A percentile compares a stretch with the other conserved stretches of the same genome.
Evolutionary conservation across 2,888 invertebrate species (phyloP).

Genomic region (Drosophila merina): DNA sequence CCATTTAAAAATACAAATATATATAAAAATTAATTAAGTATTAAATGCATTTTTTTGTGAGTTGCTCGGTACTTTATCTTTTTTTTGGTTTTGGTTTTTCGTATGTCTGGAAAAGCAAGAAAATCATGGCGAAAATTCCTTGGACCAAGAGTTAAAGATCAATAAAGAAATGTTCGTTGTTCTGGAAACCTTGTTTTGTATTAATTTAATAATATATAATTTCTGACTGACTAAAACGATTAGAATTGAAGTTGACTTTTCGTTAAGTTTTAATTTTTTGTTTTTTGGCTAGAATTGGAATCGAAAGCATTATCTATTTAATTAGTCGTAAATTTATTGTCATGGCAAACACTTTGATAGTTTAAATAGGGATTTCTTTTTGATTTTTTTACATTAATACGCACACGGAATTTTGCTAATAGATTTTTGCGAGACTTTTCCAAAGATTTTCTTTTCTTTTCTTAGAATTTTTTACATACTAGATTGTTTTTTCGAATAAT

Average conservation of each 20-base stretch:
- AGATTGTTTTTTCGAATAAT: conserved; percentile 53
- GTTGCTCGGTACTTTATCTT: conserved; percentile 37
- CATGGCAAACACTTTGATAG: conserved; percentile 71
- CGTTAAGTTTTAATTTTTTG: conserved; percentile 17
- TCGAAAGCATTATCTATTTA: conserved; percentile 68
- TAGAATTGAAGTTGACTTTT: conserved; percentile 49
- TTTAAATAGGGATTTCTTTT: conserved; percentile 50
- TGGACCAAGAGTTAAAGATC: conserved; percentile 38
- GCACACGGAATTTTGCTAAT: conserved; percentile 73
- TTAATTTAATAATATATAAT: conserved; percentile 19
- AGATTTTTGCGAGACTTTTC: conserved; percentile 70
- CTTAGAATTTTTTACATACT: conserved; percentile 28
- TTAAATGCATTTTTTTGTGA: conserved; percentile 72
- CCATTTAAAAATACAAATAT: conserved; percentile 67
- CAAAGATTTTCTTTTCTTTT: conserved; percentile 45
- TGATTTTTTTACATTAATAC: conserved; percentile 54
- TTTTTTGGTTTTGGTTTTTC: conserved; percentile 16
- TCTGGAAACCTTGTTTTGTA: conserved; percentile 69
- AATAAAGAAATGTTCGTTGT: conserved; percentile 74
- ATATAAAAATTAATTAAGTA: conserved; percentile 79
- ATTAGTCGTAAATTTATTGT: conserved; percentile 76
- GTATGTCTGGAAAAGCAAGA: conserved; percentile 70
- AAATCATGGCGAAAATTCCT: conserved; percentile 41
- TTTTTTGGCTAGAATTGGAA: conserved; percentile 36
- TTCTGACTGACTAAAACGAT: conserved; percentile 36